These are phyloP conservation scores for Myotis planiceps DNA, from an alignment of 2,797 vertebrate genomes.

Conservation along the genomic window DNA sequence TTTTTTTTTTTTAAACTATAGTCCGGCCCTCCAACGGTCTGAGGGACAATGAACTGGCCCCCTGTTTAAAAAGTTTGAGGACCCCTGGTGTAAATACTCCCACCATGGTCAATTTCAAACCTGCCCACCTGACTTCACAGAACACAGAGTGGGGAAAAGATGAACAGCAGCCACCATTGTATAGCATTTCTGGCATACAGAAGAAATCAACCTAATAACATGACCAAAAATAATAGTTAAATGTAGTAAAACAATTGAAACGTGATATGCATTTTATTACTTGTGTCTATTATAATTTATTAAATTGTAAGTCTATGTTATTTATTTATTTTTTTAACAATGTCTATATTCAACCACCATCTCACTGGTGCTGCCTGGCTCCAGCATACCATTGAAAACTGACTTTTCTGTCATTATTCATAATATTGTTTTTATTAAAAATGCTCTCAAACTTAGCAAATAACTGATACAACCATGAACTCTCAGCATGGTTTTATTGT, in stretches of 20 bases:
- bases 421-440: neutral
- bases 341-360: neutral
- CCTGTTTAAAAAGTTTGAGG: too few species aligned
- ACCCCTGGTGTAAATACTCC: too few species aligned
- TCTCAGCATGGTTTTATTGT: neutral
- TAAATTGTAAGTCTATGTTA: neutral
- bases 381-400: fast-evolving
- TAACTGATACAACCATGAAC: too few species aligned
- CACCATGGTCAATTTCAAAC: fast-evolving
- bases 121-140: fast-evolving
- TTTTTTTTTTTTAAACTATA: too few species aligned
- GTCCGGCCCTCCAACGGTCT: too few species aligned
- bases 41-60: too few species aligned
- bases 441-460: neutral
- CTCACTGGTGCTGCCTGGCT: neutral
- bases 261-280: neutral
- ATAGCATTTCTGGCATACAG: fast-evolving
- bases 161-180: fast-evolving
- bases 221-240: fast-evolving
- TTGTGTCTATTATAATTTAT: neutral
- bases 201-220: fast-evolving
- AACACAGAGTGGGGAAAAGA: fast-evolving
- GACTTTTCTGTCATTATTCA: neutral
- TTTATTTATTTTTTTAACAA: neutral
- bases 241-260: neutral